Conservation (phyloP, 2,797 vertebrate genomes). For the Poecilia picta region DNA sequence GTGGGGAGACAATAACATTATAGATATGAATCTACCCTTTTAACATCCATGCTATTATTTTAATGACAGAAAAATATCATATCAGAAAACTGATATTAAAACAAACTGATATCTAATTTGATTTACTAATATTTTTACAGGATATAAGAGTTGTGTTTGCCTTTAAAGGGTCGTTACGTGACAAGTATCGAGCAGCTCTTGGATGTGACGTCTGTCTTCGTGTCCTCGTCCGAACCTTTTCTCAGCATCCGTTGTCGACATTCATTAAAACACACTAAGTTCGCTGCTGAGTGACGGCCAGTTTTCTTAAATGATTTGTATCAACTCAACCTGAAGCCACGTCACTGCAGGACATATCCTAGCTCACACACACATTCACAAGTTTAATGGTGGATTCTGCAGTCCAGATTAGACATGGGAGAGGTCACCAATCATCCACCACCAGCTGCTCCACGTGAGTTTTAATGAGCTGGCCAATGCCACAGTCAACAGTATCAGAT, state of each 20-base stretch:
- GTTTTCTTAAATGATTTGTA: conserved; percentile 37
- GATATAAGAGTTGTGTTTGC: neutral
- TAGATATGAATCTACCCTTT: neutral
- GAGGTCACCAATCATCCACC: conserved; percentile 50
- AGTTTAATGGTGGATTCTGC: conserved; percentile 17
- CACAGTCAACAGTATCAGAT: conserved; percentile 37
- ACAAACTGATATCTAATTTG: conserved; percentile 16
- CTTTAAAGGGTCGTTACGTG: conserved; percentile 4
- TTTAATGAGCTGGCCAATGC: conserved; percentile 21
- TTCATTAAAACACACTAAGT: conserved; percentile 29
- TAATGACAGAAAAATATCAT: conserved; percentile 19
- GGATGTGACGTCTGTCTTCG: neutral
- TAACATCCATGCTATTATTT: conserved; percentile 1
- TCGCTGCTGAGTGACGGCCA: conserved; percentile 49
- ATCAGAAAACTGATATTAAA: conserved; percentile 25
- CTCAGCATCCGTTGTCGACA: conserved; percentile 24
- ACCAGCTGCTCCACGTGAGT: conserved; percentile 39
- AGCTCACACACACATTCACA: neutral
- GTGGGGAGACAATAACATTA: neutral
- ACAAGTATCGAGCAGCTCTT: conserved; percentile 8
- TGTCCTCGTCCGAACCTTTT: neutral
- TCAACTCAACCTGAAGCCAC: conserved; percentile 13
- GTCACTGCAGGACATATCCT: conserved; percentile 10
- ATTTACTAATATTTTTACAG: neutral
- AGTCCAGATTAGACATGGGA: conserved; percentile 58